Conservation (phyloP, 2,888 invertebrate species). For the Diarsia dahlii region DNA sequence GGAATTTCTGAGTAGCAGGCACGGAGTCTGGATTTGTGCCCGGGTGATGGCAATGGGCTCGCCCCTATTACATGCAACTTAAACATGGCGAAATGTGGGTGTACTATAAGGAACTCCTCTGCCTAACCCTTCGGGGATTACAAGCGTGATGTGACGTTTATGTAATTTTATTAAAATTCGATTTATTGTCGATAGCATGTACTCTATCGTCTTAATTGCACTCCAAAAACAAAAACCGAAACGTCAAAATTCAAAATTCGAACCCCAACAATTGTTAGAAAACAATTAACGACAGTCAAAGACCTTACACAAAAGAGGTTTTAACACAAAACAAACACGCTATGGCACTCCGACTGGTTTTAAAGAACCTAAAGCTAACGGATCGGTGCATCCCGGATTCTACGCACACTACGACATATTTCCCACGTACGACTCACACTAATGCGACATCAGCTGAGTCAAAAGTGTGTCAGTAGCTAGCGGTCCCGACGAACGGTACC, state of each 20-base stretch:
- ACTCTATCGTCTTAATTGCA: background rate
- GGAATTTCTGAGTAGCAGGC: too few species aligned
- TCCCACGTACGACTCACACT: conserved; percentile 73
- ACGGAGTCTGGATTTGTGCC: too few species aligned
- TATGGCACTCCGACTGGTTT: conserved; percentile 74
- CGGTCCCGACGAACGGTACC: conserved; percentile 83
- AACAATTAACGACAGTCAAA: conserved; percentile 65
- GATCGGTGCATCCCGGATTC: conserved; percentile 81
- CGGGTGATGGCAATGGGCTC: too few species aligned
- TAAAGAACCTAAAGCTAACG: conserved; percentile 78
- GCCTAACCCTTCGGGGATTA: too few species aligned
- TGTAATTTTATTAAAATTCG: background rate
- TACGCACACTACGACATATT: conserved; percentile 74
- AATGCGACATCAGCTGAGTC: conserved; percentile 83
- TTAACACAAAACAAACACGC: conserved; percentile 66
- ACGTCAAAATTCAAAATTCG: conserved; percentile 31
- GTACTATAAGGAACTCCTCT: too few species aligned
- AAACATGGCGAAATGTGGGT: too few species aligned
- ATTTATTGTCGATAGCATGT: background rate
- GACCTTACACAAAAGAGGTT: conserved; percentile 68
- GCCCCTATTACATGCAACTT: too few species aligned
- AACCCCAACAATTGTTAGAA: conserved; percentile 40
- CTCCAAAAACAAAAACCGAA: conserved; percentile 9
- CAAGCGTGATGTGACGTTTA: too few species aligned
- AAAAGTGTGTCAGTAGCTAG: conserved; percentile 88